Evolutionary conservation across 1,140 invertebrate species (phyloP), one percentile per base, ranked within the genome.

Genomic region (Listronotus oregonensis): DNA sequence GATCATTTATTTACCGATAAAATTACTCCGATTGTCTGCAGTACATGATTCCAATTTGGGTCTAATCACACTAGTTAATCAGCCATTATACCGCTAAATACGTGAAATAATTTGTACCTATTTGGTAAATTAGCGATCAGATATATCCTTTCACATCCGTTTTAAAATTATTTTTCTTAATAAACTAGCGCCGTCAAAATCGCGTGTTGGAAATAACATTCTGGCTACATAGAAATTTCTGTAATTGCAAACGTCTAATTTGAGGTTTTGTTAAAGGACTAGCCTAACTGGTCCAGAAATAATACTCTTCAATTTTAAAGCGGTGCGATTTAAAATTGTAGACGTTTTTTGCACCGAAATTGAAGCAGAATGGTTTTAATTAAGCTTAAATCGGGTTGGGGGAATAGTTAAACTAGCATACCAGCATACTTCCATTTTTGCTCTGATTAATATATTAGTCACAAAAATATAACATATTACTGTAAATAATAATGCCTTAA

Each of bases 141-240:
- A 40, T 32, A 34, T 17, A 18, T 15, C 14, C 34, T 17, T 47
- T 9, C 47, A 21, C 44, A 60, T 60, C 58, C 58, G 58, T 51
- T 60, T 60, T 18, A 34, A 50, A 50, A 50, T 50, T 50, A 34
- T 50, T 58, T 39, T n/a, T 39, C 46, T 60, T 50, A 60, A 50
- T 50, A 50, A 39, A 58, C 55, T 58, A 58, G 55, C 55, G 21
- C 55, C 55, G 42, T 58, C 58, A 21, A 49, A 40, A 60, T 60
- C 44, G 58, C 58, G 58, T 60, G 58, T 60, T 51, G 58, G 5
- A 60, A 60, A 60, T 60, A 51, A 60, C 58, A 60, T 57, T 57
- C 39, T 15, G 42, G 55, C 55, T 57, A 57, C 55, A 37, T 57
- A 57, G 55, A 57, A 27, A 57, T 57, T 57, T 57, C 55, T 57